Evolutionary conservation across 2,888 invertebrate species (phyloP).

Genomic region (Pycnomerus fuliginosus): DNA sequence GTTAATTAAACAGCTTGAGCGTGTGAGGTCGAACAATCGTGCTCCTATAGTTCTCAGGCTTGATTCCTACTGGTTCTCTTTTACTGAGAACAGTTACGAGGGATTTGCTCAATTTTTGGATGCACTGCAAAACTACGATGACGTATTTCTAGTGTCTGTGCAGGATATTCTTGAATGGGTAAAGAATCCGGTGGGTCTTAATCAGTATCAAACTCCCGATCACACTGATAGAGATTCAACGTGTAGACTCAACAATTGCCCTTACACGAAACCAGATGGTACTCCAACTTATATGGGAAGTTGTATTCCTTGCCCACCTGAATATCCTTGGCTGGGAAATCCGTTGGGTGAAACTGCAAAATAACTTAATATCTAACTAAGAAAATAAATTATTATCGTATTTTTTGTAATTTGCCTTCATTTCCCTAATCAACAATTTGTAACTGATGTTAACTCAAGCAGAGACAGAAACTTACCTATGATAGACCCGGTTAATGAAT

Average conservation of each 20-base stretch:
- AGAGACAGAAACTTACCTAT: too few relatives aligned
- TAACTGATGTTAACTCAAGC: too few relatives aligned
- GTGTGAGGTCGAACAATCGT: conserved; percentile 46
- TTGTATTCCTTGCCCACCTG: conserved; percentile 50
- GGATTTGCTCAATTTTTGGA: conserved; percentile 48
- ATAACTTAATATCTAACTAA: too few relatives aligned
- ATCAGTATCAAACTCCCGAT: conserved; percentile 29
- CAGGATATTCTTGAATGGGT: conserved; percentile 51
- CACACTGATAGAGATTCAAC: conserved; percentile 20
- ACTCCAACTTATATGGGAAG: conserved; percentile 47
- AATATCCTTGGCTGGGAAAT: conserved; percentile 54
- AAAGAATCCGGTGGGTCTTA: conserved; percentile 46
- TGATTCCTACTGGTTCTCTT: conserved; percentile 52
- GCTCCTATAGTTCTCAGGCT: conserved; percentile 10
- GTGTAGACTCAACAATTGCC: conserved; percentile 44
- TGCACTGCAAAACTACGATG: conserved; percentile 36
- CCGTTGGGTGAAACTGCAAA: too few relatives aligned
- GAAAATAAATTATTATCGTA: too few relatives aligned
- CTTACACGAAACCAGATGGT: conserved; percentile 29
- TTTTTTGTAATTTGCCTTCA: too few relatives aligned
- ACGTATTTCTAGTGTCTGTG: conserved; percentile 53
- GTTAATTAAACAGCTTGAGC: conserved; percentile 52
- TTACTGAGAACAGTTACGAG: conserved; percentile 37
- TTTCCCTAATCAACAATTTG: too few relatives aligned
- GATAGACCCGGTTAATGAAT: too few relatives aligned